phyloP scores from a whole-genome alignment of 2,113 vertebrate genomes.

The Pagrus major region DNA sequence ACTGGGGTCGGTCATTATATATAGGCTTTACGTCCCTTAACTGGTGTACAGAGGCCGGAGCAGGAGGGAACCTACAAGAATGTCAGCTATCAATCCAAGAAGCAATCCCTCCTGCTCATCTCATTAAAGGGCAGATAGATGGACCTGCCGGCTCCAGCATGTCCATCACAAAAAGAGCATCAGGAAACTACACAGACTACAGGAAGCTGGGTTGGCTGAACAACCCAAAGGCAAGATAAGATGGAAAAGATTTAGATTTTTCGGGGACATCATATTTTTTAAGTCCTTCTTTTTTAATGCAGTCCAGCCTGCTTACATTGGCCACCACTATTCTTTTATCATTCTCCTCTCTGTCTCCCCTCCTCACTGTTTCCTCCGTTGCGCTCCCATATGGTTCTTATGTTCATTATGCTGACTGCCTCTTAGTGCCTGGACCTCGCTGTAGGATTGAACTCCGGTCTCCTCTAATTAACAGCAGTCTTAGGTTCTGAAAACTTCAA shows the following conservation, averaged over 20 bases:
- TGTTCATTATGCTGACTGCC: constrained; percentile 43
- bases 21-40: constrained; percentile 73
- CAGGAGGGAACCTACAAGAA: constrained; percentile 72
- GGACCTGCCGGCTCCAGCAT: constrained; percentile 47
- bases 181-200: constrained; percentile 36
- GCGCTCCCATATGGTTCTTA: constrained; percentile 36
- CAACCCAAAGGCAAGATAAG: constrained; percentile 1
- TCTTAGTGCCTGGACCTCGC: constrained; percentile 48
- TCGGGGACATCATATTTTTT: too few relatives aligned
- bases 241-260: neutral
- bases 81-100: constrained; percentile 70
- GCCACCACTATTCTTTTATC: neutral
- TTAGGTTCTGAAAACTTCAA: constrained; percentile 36
- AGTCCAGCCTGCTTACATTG: neutral
- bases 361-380: constrained; percentile 6
- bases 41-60: constrained; percentile 74
- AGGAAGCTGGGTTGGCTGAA: constrained; percentile 27
- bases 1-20: constrained; percentile 64
- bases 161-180: constrained; percentile 35
- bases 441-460: constrained; percentile 36
- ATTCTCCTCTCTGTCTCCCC: neutral
- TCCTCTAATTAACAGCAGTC: constrained; percentile 46
- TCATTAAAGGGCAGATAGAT: constrained; percentile 74
- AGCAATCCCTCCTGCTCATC: constrained; percentile 66
- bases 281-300: neutral